Percentiles rank a stretch among this genome's conserved stretches.
Evolutionary conservation across 1,140 invertebrate species (phyloP).

Genomic region (Cydia fagiglandana): DNA sequence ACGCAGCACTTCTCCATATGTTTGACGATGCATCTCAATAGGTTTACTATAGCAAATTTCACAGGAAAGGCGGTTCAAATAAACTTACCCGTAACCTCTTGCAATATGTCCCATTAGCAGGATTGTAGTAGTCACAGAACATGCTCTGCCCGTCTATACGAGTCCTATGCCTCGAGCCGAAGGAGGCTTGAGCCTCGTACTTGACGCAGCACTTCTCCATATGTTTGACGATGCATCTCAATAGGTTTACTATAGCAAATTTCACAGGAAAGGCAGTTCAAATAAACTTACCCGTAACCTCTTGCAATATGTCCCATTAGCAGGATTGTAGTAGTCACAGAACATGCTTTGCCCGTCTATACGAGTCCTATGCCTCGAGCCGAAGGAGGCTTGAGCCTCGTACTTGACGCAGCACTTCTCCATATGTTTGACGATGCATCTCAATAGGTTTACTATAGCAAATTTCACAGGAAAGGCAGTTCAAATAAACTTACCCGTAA

Average conservation of each 20-base stretch:
- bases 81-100: conserved; percentile 90
- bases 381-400: conserved; percentile 98
- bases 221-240: conserved; percentile 85
- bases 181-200: conserved; percentile 98
- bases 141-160: conserved; percentile 96
- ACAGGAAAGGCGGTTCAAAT: neutral
- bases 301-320: conserved; percentile 97
- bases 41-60: no score
- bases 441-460: no score
- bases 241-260: no score
- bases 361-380: conserved; percentile 95
- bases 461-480: neutral
- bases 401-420: conserved; percentile 98
- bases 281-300: conserved; percentile 86
- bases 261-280: neutral
- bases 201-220: conserved; percentile 98
- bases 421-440: conserved; percentile 77
- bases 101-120: conserved; percentile 94
- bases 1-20: conserved; percentile 96
- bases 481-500: conserved; percentile 82
- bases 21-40: no score
- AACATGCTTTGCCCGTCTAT: conserved; percentile 98
- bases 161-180: conserved; percentile 97
- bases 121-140: conserved; percentile 99
- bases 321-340: conserved; percentile 97